Base-by-base conservation (phyloP, 2,888 invertebrate species). In the Ischnus inquisitorius region DNA sequence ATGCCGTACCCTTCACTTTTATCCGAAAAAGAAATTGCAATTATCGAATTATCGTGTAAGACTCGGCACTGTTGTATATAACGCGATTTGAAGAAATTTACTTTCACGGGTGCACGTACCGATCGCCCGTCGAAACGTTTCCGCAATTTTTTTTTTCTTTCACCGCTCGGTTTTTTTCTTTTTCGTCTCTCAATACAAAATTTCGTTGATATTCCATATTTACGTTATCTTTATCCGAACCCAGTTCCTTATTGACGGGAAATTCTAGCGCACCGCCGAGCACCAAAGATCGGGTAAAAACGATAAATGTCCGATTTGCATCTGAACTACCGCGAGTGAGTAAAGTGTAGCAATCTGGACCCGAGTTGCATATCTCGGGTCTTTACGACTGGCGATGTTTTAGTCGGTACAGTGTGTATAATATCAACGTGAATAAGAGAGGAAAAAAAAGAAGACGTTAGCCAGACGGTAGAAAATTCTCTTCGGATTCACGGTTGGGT, bases 401-500 rank as follows among this genome's bases (percentile, higher is more conserved):
- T 39, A 57, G n/a, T 28, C 25, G n/a, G 28, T 25, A 19, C 51
- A 19, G 48, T 12, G 2, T 8, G 54, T 69, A 1, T 54, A 5
- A 10, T 46, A 19, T 43, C 43, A 2, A 64, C 72, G 41, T 14
- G 19, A 76, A 75, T 41, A 12, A 12, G 51, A 12, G 41, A 14
- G 4, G 12, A 46, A 75, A 76, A 62, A 67, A 60, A 46, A 25
- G n/a, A 64, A 68, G 12, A 60, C 62, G 41, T 34, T 72, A 76
- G 34, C 22, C 25, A 78, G 41, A 60, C 46, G 62, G 81, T 88
- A 88, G 88, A 89, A 89, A 90, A 88, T 83, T 84, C 86, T 84
- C 82, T 77, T 87, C 83, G 86, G 86, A 89, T 89, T 89, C 85
- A 89, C 85, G 88, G 82, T 84, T 84, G 87, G 87, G 67, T 81